Evolutionary conservation across 2,797 vertebrate species (phyloP).

Genomic region (Ptychadena robeensis): DNA sequence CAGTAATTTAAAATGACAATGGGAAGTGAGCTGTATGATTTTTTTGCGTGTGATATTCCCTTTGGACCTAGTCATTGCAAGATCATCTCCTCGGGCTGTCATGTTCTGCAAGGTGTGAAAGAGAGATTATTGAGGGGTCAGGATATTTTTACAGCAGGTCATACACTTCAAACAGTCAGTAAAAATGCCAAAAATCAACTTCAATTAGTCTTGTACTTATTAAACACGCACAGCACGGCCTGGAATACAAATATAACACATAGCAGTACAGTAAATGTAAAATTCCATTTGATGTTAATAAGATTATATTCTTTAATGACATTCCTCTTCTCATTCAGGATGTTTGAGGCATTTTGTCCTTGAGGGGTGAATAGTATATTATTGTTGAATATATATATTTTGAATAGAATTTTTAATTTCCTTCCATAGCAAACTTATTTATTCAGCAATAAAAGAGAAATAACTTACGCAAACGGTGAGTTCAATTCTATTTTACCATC

Average conservation of each 20-base stretch:
- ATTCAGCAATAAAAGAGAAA: too few species aligned
- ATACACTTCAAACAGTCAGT: conserved; percentile 40
- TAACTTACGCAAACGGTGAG: too few species aligned
- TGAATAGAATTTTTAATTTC: neutral
- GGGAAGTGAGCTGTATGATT: conserved; percentile 55
- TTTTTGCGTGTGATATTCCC: conserved; percentile 51
- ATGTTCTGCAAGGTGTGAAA: conserved; percentile 56
- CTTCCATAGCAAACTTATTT: neutral
- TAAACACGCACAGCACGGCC: neutral
- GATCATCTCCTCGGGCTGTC: conserved; percentile 58
- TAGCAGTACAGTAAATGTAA: neutral
- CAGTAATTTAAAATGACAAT: conserved; percentile 58
- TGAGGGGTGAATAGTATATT: neutral
- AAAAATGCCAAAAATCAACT: conserved; percentile 6
- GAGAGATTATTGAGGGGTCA: conserved; percentile 52
- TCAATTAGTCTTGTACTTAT: conserved; percentile 25
- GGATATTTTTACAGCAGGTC: conserved; percentile 50
- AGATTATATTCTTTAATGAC: neutral
- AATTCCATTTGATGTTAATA: neutral
- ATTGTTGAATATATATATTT: neutral
- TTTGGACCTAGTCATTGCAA: conserved; percentile 54
- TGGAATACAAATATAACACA: neutral
- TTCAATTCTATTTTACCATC: too few species aligned
- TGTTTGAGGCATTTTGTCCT: neutral
- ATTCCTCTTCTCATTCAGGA: neutral